phyloP scores from a whole-genome alignment of 2,797 vertebrate genomes.

The Oceanodroma leucorhoa region DNA sequence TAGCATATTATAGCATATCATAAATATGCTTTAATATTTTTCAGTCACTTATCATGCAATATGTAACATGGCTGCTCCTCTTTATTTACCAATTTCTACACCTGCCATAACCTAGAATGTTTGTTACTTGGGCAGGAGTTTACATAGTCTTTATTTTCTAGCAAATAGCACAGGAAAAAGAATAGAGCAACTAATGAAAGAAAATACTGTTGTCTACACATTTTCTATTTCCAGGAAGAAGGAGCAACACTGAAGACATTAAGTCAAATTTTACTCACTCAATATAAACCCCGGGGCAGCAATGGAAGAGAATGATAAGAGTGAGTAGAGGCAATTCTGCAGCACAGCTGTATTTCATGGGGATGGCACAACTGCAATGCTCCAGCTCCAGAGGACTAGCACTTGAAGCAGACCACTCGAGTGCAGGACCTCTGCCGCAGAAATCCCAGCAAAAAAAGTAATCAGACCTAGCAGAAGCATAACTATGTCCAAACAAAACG shows the following conservation, averaged over 20 bases:
- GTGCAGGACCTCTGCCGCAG: background rate
- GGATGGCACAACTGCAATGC: background rate
- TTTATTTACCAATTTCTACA: background rate
- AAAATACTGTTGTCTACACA: background rate
- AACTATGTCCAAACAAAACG: background rate
- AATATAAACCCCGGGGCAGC: background rate
- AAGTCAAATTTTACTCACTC: background rate
- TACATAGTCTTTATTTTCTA: background rate
- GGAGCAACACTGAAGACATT: background rate
- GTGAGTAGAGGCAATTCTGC: background rate
- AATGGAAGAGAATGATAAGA: background rate
- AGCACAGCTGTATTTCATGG: background rate
- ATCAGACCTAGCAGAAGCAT: background rate
- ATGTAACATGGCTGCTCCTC: background rate
- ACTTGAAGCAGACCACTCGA: background rate
- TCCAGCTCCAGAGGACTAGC: background rate
- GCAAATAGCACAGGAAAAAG: background rate
- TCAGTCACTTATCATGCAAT: background rate
- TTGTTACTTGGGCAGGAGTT: background rate
- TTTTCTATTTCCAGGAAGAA: background rate
- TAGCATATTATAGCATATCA: too few relatives aligned
- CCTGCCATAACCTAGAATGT: background rate
- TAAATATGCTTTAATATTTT: background rate
- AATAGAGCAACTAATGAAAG: background rate
- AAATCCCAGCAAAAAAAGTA: background rate